Percentiles rank a stretch among this genome's conserved stretches.
Conservation (phyloP, 2,888 invertebrate genomes). For the Andrena bucephala region DNA sequence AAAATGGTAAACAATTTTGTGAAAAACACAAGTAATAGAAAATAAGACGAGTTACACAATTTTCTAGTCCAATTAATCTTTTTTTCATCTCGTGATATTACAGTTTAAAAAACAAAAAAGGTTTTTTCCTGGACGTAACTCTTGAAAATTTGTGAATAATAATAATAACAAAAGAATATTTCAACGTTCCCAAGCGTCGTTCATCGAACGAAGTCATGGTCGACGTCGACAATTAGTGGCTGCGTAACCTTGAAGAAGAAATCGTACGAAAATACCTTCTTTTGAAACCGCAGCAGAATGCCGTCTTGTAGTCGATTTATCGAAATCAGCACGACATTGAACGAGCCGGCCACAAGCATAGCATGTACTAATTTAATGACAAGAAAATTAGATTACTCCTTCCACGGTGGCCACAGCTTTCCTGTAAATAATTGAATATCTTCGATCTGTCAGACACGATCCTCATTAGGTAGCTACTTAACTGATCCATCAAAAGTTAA, state of each 20-base stretch:
- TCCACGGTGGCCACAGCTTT: slow-evolving; percentile 5
- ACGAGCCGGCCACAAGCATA: slow-evolving; percentile 18
- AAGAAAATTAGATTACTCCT: slow-evolving; percentile 47
- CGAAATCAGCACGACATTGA: slow-evolving; percentile 51
- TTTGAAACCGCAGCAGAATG: slow-evolving; percentile 26
- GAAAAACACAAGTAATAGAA: no score
- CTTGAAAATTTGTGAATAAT: no score
- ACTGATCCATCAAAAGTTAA: slow-evolving; percentile 4
- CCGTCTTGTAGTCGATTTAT: slow-evolving; percentile 56
- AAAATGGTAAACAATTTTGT: not conserved
- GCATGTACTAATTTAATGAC: slow-evolving; percentile 35
- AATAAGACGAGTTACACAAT: no score
- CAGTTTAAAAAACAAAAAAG: no score
- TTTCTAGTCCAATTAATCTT: no score
- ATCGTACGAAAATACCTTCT: slow-evolving; percentile 53
- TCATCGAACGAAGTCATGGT: slow-evolving; percentile 30
- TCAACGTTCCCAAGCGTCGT: no score
- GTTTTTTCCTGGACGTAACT: no score
- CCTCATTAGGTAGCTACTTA: slow-evolving; percentile 1
- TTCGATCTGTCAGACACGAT: slow-evolving; percentile 7
- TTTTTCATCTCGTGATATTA: no score
- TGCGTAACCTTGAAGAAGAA: slow-evolving; percentile 48
- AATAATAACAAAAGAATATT: not conserved
- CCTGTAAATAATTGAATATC: slow-evolving; percentile 31
- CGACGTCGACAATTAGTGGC: slow-evolving; percentile 41